phyloP scores from a whole-genome alignment of 1,140 invertebrate species.

The Drosophila jambulina region DNA sequence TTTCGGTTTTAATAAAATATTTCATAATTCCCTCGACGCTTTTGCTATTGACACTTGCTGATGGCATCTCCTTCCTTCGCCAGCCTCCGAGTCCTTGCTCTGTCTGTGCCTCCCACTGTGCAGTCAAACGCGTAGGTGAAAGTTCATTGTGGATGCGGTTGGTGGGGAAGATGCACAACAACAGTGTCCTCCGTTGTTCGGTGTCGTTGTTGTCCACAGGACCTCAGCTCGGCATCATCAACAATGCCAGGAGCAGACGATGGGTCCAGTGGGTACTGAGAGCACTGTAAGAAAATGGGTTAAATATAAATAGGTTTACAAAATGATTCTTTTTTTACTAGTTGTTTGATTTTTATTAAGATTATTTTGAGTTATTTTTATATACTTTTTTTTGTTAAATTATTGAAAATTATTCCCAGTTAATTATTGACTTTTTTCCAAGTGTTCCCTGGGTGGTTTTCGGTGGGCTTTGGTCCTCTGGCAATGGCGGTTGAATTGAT shows the following conservation, averaged over 20 bases:
- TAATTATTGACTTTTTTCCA: not conserved
- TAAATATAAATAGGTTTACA: too few species aligned
- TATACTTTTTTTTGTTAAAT: too few species aligned
- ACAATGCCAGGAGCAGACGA: constrained; percentile 70
- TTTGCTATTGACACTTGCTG: constrained; percentile 81
- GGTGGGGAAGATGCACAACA: constrained; percentile 47
- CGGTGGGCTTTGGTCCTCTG: constrained; percentile 31
- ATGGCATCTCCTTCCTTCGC: constrained; percentile 54
- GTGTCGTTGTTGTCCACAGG: constrained; percentile 44
- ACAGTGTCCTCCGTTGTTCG: constrained; percentile 29
- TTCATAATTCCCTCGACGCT: constrained; percentile 77
- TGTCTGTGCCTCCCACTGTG: constrained; percentile 55
- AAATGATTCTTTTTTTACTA: fast-evolving
- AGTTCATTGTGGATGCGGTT: constrained; percentile 41
- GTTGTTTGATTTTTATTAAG: not conserved
- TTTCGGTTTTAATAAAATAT: constrained; percentile 81
- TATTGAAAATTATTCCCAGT: not conserved
- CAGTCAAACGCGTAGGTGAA: constrained; percentile 74
- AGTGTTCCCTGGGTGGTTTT: constrained; percentile 18
- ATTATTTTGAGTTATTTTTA: too few species aligned
- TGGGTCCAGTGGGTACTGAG: constrained; percentile 11
- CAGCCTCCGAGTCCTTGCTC: constrained; percentile 12
- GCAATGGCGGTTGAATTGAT: constrained; percentile 79
- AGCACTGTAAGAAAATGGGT: not conserved
- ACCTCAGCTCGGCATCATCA: constrained; percentile 56